Base-by-base conservation (phyloP, 2,113 vertebrate species). In the Aphelocoma coerulescens region DNA sequence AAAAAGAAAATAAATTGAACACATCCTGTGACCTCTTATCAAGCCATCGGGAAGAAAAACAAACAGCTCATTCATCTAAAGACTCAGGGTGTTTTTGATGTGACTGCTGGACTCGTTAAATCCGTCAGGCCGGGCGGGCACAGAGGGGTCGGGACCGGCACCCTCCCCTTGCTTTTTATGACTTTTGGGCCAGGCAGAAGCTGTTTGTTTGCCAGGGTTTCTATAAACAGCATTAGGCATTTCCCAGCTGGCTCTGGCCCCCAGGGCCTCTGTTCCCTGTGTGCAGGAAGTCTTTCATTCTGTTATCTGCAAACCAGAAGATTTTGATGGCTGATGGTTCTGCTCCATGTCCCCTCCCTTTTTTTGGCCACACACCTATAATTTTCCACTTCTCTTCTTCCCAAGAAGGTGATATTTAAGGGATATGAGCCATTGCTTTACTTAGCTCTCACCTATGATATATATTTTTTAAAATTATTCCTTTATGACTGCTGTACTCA, bases 11-110 rank as follows among this genome's bases (percentile, higher is more conserved):
- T 94, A 97, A 96, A 95, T 97, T 91, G 43, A 97, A 98, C 98
- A 96, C 98, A 98, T 99, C 99, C 99, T 98, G 98, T 98, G 97
- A 97, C 97, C 98, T 98, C 98, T 97, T 97, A 99, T 98, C 98
- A 69, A 97, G 97, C 97, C 92, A 87, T 95, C 93, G 19, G 85
- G 75, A 94, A 90, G 95, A 59, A 96, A 94, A 96, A 95, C 97
- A 97, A 94, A 96, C 95, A 84, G 94, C 97, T n/a, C 90, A 88
- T 97, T 80, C 83, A 69, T 94, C 77, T 78, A 71, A 93, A 37
- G 54, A 11, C 67, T 62, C 59, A 37, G 86, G 68, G 66, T 57
- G 86, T 92, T 96, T 97, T 97, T 95, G 83, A 95, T 91, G 96
- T 72, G 80, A 33, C 67, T 91, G 54, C 86, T 87, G 77, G 95